Evolutionary conservation across 2,797 vertebrate species (phyloP).

Genomic region (Pipistrellus pipistrellus): DNA sequence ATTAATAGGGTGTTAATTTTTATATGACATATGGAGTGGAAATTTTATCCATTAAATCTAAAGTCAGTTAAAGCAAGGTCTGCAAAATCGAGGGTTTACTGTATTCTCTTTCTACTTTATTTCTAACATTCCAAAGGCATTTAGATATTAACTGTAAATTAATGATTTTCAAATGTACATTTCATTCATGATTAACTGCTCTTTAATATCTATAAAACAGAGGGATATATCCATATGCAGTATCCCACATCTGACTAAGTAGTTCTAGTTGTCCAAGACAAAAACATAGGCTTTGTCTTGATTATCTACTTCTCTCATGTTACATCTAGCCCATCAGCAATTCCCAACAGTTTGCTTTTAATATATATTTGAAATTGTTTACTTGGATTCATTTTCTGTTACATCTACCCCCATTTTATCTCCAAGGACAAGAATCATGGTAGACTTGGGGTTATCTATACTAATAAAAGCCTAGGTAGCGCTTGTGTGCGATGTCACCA

Average conservation of each 20-base stretch:
- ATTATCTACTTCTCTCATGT: not conserved
- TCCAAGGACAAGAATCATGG: not conserved
- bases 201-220: not conserved
- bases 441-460: not conserved
- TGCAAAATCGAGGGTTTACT: no score
- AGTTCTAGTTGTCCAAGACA: not conserved
- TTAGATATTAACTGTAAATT: not conserved
- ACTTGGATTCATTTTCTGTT: not conserved
- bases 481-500: no score
- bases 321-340: not conserved
- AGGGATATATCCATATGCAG: not conserved
- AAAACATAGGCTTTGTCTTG: not conserved
- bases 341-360: not conserved
- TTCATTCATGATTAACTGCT: not conserved
- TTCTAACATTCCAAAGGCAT: not conserved
- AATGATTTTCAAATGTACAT: not conserved
- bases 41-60: no score
- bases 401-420: not conserved
- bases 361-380: constrained; percentile 3
- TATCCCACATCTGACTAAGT: not conserved
- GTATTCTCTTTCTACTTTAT: not conserved
- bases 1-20: no score
- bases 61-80: no score
- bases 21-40: no score
- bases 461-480: no score